Percentiles rank a stretch among this genome's conserved stretches.
phyloP scores from a whole-genome alignment of 2,797 vertebrate genomes.

The Apogon talboti region DNA sequence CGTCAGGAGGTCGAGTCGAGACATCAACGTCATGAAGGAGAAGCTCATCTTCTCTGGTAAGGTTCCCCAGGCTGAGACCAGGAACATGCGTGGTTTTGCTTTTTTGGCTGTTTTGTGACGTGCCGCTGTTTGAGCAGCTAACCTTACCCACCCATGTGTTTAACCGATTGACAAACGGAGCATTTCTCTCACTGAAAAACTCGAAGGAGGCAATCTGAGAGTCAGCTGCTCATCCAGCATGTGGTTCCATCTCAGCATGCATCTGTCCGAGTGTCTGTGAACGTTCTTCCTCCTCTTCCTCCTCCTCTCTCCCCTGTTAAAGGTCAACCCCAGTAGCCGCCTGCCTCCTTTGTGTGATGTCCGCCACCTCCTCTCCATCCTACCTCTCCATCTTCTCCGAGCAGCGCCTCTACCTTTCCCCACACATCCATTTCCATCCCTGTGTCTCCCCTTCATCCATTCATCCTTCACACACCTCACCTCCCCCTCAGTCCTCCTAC shows the following conservation, averaged over 20 bases:
- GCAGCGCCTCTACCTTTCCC: constrained; percentile 67
- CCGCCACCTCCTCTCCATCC: constrained; percentile 62
- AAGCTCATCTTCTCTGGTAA: constrained; percentile 98
- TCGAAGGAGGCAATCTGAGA: constrained; percentile 15
- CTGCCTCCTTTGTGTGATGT: constrained; percentile 69
- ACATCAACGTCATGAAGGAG: constrained; percentile 98
- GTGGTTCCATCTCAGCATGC: constrained; percentile 72
- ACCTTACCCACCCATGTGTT: constrained; percentile 17
- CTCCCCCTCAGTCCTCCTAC: constrained; percentile 43
- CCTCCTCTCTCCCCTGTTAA: constrained; percentile 62
- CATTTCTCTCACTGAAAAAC: background rate
- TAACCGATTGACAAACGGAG: background rate
- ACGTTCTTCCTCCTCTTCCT: constrained; percentile 60
- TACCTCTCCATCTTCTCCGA: constrained; percentile 56
- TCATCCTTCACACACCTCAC: constrained; percentile 43
- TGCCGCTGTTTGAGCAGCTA: constrained; percentile 25
- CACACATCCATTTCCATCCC: constrained; percentile 59
- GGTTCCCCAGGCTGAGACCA: constrained; percentile 1
- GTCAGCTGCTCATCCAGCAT: constrained; percentile 37
- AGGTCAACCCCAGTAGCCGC: constrained; percentile 83
- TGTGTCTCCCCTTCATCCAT: constrained; percentile 30
- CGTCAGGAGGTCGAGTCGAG: constrained; percentile 90
- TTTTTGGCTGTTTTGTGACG: constrained; percentile 5
- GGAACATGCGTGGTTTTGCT: background rate
- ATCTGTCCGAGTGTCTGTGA: constrained; percentile 73